Conservation (phyloP, 2,797 vertebrate species). For the Caiman crocodilus region DNA sequence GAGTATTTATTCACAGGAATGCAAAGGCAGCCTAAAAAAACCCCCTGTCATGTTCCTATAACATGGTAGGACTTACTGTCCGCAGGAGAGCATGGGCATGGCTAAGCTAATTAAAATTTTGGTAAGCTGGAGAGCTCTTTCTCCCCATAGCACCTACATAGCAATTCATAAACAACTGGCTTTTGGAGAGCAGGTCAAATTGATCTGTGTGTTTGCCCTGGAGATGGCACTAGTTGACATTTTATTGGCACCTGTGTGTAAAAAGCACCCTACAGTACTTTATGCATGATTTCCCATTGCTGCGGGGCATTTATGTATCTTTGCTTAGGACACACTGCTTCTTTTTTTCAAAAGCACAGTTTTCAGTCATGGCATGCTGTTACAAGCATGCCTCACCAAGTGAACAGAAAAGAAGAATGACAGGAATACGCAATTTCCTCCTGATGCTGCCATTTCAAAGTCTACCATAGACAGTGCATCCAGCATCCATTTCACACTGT, state of each 20-base stretch:
- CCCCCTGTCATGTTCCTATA: background rate
- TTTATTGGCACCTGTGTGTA: fast-evolving
- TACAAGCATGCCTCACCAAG: background rate
- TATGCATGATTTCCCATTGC: fast-evolving
- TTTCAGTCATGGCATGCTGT: fast-evolving
- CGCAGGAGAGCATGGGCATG: background rate
- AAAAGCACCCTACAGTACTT: background rate
- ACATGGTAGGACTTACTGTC: background rate
- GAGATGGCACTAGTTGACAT: fast-evolving
- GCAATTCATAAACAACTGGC: background rate
- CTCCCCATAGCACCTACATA: fast-evolving
- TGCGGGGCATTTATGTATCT: background rate
- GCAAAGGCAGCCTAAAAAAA: background rate
- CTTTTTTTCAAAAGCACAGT: background rate
- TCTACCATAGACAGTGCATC: fast-evolving
- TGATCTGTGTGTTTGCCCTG: fast-evolving
- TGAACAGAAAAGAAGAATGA: background rate
- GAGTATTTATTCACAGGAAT: background rate
- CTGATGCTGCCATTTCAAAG: fast-evolving
- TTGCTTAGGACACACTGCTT: background rate
- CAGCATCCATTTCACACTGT: background rate
- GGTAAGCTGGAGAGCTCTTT: fast-evolving
- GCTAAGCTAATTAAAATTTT: background rate
- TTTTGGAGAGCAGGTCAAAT: background rate
- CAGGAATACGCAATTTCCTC: background rate